A percentile compares a stretch with the other conserved stretches of the same genome.
These are phyloP conservation scores for Astropecten irregularis DNA, from an alignment of 53 echinoderm and acorn worm genomes.

Conservation along the genomic window DNA sequence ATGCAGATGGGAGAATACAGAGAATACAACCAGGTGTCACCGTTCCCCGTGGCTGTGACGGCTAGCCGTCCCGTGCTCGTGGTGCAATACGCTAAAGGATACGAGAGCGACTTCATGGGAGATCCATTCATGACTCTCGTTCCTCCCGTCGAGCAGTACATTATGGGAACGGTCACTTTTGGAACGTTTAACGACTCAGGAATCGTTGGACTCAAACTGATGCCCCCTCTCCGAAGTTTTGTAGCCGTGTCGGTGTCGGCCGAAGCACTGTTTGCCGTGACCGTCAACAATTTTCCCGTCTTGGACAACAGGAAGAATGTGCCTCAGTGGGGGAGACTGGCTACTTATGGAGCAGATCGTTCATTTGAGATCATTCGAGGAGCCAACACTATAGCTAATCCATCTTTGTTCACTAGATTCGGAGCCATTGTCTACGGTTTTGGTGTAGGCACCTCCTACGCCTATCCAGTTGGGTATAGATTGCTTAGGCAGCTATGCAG, in stretches of 20 bases:
- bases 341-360: constrained; percentile 77
- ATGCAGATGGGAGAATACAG: constrained; percentile 74
- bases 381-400: constrained; percentile 66
- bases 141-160: constrained; percentile 93
- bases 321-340: constrained; percentile 66
- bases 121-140: constrained; percentile 91
- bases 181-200: constrained; percentile 82
- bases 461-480: constrained; percentile 72
- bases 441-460: constrained; percentile 78
- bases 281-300: constrained; percentile 58
- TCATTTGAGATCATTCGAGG: constrained; percentile 63
- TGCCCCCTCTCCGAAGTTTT: constrained; percentile 56
- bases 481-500: constrained; percentile 77
- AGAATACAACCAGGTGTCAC: constrained; percentile 79
- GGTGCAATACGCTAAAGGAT: constrained; percentile 90
- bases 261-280: constrained; percentile 71
- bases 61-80: constrained; percentile 87
- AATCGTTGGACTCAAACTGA: not conserved
- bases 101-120: constrained; percentile 81
- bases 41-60: constrained; percentile 67
- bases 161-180: constrained; percentile 79
- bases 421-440: constrained; percentile 83
- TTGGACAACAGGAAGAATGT: constrained; percentile 59
- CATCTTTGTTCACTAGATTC: constrained; percentile 58
- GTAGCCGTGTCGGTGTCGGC: constrained; percentile 77